Evolutionary conservation across 2,888 invertebrate genomes (phyloP).

Genomic region (Spialia ferax): DNA sequence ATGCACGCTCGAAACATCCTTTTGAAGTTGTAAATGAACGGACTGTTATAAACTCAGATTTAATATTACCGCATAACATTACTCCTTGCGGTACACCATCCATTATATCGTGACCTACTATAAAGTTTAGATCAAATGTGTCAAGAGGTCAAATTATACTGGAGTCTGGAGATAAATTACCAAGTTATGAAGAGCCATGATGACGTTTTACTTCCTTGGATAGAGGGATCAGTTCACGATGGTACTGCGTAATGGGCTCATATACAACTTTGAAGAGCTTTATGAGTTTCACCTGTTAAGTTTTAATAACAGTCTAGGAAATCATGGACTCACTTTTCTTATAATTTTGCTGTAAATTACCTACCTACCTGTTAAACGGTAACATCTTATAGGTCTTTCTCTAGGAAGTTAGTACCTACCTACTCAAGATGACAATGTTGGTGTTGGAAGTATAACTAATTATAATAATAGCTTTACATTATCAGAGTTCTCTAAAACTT

Average conservation of each 20-base stretch:
- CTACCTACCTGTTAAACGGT: too few species aligned
- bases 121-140: slow-evolving; percentile 49
- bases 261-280: not conserved
- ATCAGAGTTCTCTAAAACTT: too few species aligned
- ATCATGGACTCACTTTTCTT: slow-evolving; percentile 45
- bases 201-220: slow-evolving; percentile 46
- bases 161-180: slow-evolving; percentile 57
- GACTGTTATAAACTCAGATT: slow-evolving; percentile 66
- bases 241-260: slow-evolving; percentile 22
- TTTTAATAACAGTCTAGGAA: slow-evolving; percentile 60
- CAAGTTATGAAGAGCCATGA: slow-evolving; percentile 59
- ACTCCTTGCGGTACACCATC: slow-evolving; percentile 67
- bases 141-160: slow-evolving; percentile 53
- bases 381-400: too few species aligned
- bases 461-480: too few species aligned
- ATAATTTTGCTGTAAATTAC: slow-evolving; percentile 28
- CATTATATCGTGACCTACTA: slow-evolving; percentile 57
- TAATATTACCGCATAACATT: slow-evolving; percentile 69
- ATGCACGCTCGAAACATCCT: slow-evolving; percentile 39
- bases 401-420: too few species aligned
- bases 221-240: slow-evolving; percentile 51
- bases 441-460: too few species aligned
- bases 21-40: slow-evolving; percentile 48
- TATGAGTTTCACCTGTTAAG: slow-evolving; percentile 56
- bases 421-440: too few species aligned